These are phyloP conservation scores for Pogona vitticeps DNA, from an alignment of 2,113 vertebrate species.

Conservation along the genomic window DNA sequence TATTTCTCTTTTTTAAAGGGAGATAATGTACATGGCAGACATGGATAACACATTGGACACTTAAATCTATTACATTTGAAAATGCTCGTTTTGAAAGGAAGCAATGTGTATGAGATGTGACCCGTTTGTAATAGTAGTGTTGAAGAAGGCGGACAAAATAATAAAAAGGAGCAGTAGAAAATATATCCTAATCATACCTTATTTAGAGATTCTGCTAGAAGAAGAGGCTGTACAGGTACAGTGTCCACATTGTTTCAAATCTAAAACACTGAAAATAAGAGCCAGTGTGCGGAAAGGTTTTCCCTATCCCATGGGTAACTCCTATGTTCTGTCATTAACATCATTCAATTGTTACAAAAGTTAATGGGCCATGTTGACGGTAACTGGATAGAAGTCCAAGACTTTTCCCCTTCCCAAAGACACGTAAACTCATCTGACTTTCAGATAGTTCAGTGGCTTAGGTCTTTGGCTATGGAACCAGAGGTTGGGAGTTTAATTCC, in stretches of 20 bases:
- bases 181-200: not conserved
- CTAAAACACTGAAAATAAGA: not conserved
- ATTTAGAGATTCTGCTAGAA: not conserved
- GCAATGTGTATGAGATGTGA: not conserved
- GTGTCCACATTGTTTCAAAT: no score
- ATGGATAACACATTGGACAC: fast-evolving
- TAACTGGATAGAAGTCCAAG: no score
- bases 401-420: no score
- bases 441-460: no score
- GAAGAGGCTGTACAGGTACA: not conserved
- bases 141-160: not conserved
- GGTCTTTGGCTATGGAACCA: no score
- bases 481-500: no score
- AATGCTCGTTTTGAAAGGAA: not conserved
- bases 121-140: not conserved
- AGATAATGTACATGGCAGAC: conserved; percentile 63
- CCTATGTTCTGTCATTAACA: not conserved
- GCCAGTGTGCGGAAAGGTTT: not conserved
- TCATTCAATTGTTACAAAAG: not conserved
- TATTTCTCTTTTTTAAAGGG: not conserved
- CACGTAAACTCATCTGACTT: no score
- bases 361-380: not conserved
- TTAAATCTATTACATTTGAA: not conserved
- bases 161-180: not conserved
- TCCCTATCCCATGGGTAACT: not conserved